Conservation (phyloP, 2,113 vertebrate species). For the Oncorhynchus keta region DNA sequence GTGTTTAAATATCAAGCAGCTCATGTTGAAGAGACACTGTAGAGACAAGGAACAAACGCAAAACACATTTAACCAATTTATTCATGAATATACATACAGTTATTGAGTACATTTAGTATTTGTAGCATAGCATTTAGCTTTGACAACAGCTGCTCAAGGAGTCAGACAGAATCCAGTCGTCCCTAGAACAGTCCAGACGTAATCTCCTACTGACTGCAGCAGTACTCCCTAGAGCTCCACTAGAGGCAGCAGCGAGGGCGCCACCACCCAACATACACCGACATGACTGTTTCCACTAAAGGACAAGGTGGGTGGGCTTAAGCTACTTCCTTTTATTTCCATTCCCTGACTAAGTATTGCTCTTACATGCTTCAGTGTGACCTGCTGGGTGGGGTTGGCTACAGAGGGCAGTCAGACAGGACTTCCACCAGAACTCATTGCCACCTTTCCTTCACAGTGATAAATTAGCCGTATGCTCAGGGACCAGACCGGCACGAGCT, state of each 20-base stretch:
- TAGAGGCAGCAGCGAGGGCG: background rate
- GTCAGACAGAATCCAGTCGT: constrained; percentile 48
- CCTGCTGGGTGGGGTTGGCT: constrained; percentile 43
- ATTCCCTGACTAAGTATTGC: constrained; percentile 51
- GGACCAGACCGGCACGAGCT: constrained; percentile 14
- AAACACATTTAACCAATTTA: constrained; percentile 75
- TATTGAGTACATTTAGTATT: constrained; percentile 79
- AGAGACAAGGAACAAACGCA: background rate
- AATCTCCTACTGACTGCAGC: constrained; percentile 33
- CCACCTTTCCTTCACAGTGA: constrained; percentile 66
- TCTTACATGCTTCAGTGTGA: constrained; percentile 50
- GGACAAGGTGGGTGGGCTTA: background rate
- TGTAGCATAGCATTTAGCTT: constrained; percentile 78
- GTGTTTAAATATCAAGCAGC: background rate
- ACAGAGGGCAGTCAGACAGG: constrained; percentile 2
- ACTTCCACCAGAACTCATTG: too few relatives aligned
- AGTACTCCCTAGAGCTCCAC: constrained; percentile 43
- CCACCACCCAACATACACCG: constrained; percentile 24
- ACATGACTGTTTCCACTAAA: constrained; percentile 11
- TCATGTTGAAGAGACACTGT: background rate
- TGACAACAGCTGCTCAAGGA: constrained; percentile 76
- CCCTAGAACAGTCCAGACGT: constrained; percentile 22
- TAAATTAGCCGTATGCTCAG: constrained; percentile 33
- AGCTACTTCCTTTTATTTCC: constrained; percentile 2
- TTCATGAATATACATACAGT: constrained; percentile 78